phyloP scores from a whole-genome alignment of 2,888 invertebrate species.

The Thymelicus acteon region DNA sequence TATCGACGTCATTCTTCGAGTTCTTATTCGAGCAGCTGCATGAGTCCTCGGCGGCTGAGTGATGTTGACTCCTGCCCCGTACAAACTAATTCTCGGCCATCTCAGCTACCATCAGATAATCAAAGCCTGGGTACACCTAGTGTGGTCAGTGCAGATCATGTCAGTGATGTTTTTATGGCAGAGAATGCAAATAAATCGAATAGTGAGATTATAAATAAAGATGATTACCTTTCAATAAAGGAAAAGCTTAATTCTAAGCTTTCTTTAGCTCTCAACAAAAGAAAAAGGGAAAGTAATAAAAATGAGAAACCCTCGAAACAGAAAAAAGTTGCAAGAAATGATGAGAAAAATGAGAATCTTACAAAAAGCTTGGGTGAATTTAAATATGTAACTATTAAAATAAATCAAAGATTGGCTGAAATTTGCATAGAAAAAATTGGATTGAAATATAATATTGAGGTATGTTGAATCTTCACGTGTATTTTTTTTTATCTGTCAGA shows the following conservation, averaged over 20 bases:
- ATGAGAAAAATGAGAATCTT: constrained; percentile 41
- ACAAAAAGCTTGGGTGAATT: constrained; percentile 47
- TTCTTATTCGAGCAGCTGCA: constrained; percentile 90
- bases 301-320: constrained; percentile 68
- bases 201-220: constrained; percentile 70
- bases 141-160: constrained; percentile 24
- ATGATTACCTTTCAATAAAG: constrained; percentile 75
- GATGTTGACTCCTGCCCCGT: constrained; percentile 62
- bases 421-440: constrained; percentile 65
- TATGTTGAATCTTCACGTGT: constrained; percentile 45
- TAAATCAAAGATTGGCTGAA: constrained; percentile 69
- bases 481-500: not conserved
- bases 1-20: constrained; percentile 93
- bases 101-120: constrained; percentile 42
- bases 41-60: constrained; percentile 87
- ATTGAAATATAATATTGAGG: constrained; percentile 63
- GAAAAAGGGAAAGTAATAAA: constrained; percentile 69
- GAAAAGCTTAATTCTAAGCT: constrained; percentile 76
- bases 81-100: constrained; percentile 44
- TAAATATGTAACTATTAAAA: constrained; percentile 63
- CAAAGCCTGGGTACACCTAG: constrained; percentile 39
- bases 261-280: constrained; percentile 73
- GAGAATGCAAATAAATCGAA: constrained; percentile 48
- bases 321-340: constrained; percentile 58
- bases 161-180: constrained; percentile 52